phyloP scores from a whole-genome alignment of 1,140 invertebrate genomes.

The Drosophila asahinai region DNA sequence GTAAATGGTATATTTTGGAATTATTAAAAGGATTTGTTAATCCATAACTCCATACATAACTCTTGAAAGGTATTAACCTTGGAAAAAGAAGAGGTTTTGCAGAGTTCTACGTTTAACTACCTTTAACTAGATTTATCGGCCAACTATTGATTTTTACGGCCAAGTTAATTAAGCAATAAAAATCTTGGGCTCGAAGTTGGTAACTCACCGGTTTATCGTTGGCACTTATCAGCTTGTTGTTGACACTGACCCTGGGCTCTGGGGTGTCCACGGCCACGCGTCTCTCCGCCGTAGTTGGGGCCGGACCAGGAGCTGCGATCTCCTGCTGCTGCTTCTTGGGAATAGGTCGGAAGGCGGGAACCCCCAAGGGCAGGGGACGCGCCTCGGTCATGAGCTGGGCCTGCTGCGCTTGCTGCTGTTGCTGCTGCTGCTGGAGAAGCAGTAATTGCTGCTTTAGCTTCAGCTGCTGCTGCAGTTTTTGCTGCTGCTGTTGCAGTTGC shows the following conservation, averaged over 20 bases:
- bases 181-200: background rate
- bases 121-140: too few relatives aligned
- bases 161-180: too few relatives aligned
- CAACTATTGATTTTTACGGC: too few relatives aligned
- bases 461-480: conserved; percentile 44
- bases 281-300: conserved; percentile 50
- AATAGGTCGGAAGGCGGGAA: conserved; percentile 92
- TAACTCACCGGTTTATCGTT: conserved; percentile 54
- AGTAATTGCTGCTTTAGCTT: conserved; percentile 17
- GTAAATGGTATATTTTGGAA: background rate
- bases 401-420: conserved; percentile 34
- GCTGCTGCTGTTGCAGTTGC: conserved; percentile 35
- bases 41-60: background rate
- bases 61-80: background rate
- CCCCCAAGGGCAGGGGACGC: conserved; percentile 86
- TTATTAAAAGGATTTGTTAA: background rate
- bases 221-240: conserved; percentile 69
- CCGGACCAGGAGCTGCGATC: conserved; percentile 15
- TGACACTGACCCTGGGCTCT: conserved; percentile 74
- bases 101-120: too few relatives aligned
- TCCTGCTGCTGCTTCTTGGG: conserved; percentile 86
- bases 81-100: too few relatives aligned
- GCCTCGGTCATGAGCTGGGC: conserved; percentile 85
- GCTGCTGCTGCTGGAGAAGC: conserved; percentile 23
- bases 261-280: conserved; percentile 74